A percentile compares a stretch with the other conserved stretches of the same genome.
Conservation (phyloP, 2,113 vertebrate species). For the Hemicordylus capensis region DNA sequence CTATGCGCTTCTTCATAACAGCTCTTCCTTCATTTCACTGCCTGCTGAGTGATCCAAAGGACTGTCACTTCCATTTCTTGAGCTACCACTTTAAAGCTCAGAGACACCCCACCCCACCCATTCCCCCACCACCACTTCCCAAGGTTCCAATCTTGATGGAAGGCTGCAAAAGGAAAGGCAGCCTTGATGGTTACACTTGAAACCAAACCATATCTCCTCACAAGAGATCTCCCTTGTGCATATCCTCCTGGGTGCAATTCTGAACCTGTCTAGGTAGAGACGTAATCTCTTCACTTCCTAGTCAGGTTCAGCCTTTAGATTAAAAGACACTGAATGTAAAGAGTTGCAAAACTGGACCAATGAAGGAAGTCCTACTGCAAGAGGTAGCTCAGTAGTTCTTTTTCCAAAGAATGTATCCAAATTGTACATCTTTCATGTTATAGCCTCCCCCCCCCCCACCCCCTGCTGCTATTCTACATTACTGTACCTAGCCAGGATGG, state of each 20-base stretch:
- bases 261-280: conserved; percentile 24
- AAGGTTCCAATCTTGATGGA: conserved; percentile 33
- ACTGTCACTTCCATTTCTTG: conserved; percentile 71
- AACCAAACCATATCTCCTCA: conserved; percentile 51
- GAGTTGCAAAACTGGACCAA: conserved; percentile 29
- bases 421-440: conserved; percentile 45
- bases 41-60: conserved; percentile 72
- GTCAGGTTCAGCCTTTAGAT: conserved; percentile 39
- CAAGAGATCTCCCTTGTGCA: conserved; percentile 44
- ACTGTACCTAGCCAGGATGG: background rate
- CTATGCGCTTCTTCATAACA: conserved; percentile 64
- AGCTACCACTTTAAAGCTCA: conserved; percentile 62
- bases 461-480: conserved; percentile 52
- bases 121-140: conserved; percentile 36
- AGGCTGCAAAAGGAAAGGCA: conserved; percentile 49
- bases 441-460: too few relatives aligned
- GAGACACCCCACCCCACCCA: conserved; percentile 43
- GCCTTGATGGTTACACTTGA: conserved; percentile 61
- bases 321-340: conserved; percentile 31
- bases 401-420: conserved; percentile 38
- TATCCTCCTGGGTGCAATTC: conserved; percentile 53
- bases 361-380: conserved; percentile 66
- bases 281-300: background rate
- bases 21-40: conserved; percentile 65
- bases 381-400: conserved; percentile 42